phyloP scores from a whole-genome alignment of 1,140 invertebrate genomes.

The Drosophila trapezifrons region DNA sequence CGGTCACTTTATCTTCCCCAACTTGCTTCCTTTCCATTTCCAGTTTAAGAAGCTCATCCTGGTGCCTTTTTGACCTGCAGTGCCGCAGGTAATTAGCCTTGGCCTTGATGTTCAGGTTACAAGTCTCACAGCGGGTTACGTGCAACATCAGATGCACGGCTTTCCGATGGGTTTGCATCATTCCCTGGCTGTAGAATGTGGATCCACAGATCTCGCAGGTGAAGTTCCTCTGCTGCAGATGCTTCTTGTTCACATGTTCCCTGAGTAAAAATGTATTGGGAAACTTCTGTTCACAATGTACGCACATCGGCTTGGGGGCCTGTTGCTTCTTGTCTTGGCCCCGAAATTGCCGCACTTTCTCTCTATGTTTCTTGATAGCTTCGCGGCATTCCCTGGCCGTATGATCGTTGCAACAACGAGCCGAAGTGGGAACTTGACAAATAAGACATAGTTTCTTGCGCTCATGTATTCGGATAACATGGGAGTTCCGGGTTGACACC shows the following conservation, averaged over 20 bases:
- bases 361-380: slow-evolving; percentile 11
- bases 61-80: slow-evolving; percentile 26
- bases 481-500: background rate
- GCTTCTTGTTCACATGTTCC: slow-evolving; percentile 25
- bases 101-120: slow-evolving; percentile 32
- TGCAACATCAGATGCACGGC: slow-evolving; percentile 20
- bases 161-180: slow-evolving; percentile 16
- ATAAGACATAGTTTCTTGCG: slow-evolving; percentile 25
- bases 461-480: slow-evolving; percentile 17
- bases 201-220: slow-evolving; percentile 41
- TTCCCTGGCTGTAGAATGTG: slow-evolving; percentile 23
- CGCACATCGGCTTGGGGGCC: slow-evolving; percentile 3
- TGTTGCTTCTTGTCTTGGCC: background rate
- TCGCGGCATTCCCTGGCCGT: slow-evolving; percentile 9
- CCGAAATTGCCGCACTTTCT: background rate
- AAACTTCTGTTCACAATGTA: slow-evolving; percentile 13
- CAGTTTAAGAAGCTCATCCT: slow-evolving; percentile 1
- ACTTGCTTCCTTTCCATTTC: background rate
- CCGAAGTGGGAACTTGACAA: slow-evolving; percentile 1
- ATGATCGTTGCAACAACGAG: slow-evolving; percentile 32
- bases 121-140: slow-evolving; percentile 24
- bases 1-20: background rate
- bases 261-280: background rate
- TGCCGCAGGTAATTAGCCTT: slow-evolving; percentile 36
- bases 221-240: slow-evolving; percentile 31